Evolutionary conservation across 2,113 vertebrate genomes (phyloP).

Genomic region (Silurus meridionalis): DNA sequence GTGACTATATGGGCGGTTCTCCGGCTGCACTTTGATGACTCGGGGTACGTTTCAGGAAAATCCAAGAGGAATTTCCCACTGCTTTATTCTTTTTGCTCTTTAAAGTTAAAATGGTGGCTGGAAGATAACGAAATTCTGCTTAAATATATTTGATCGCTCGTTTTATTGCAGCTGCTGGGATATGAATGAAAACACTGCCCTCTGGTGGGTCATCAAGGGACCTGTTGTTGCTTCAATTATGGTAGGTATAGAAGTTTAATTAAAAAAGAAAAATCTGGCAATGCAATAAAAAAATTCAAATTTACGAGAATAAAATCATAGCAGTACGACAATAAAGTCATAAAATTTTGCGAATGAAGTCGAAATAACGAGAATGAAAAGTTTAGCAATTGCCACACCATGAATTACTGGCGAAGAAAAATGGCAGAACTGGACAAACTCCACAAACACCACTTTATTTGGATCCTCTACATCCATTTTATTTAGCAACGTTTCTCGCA

Average conservation of each 20-base stretch:
- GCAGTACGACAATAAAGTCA: no score
- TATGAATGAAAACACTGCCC: constrained; percentile 92
- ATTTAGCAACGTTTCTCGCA: no score
- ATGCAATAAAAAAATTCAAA: no score
- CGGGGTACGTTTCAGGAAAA: constrained; percentile 76
- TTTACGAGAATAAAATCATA: no score
- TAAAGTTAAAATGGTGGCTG: background rate
- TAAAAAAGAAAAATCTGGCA: background rate
- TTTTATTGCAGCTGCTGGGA: constrained; percentile 77
- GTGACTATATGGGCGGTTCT: constrained; percentile 93
- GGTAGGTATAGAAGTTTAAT: constrained; percentile 71
- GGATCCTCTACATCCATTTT: no score
- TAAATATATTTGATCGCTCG: background rate
- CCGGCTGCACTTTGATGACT: constrained; percentile 88
- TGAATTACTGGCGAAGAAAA: no score
- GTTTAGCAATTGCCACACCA: no score
- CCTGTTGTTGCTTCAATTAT: constrained; percentile 95
- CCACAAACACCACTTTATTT: no score
- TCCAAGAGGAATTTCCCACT: background rate
- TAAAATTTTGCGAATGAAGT: no score
- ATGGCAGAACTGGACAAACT: no score
- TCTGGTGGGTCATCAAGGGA: constrained; percentile 99
- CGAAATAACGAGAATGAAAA: no score
- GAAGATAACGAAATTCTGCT: background rate
- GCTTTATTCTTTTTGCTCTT: background rate